Conservation (phyloP, 2,113 vertebrate species). For the Ancistrus triradiatus region DNA sequence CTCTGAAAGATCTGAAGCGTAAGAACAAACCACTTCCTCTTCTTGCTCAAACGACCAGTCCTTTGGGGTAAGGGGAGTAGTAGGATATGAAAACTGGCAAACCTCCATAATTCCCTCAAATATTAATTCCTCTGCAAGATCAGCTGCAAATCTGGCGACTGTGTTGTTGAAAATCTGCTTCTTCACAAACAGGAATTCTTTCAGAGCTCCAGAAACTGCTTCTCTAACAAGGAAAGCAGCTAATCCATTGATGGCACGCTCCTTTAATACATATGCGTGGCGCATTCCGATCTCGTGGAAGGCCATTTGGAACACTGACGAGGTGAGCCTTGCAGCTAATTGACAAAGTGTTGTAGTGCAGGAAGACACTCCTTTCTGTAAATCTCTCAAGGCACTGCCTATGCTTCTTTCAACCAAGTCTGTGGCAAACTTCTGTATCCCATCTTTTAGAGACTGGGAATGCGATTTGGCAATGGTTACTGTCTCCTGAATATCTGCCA, state of each 20-base stretch:
- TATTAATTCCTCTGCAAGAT: slow-evolving; percentile 91
- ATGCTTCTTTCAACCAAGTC: slow-evolving; percentile 94
- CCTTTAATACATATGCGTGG: slow-evolving; percentile 80
- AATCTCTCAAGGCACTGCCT: slow-evolving; percentile 87
- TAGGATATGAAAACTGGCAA: slow-evolving; percentile 91
- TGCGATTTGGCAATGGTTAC: slow-evolving; percentile 72
- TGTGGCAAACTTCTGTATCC: slow-evolving; percentile 88
- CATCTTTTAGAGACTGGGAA: slow-evolving; percentile 79
- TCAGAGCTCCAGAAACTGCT: slow-evolving; percentile 84
- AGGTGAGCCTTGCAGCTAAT: slow-evolving; percentile 85
- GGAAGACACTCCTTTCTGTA: slow-evolving; percentile 89
- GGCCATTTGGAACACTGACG: slow-evolving; percentile 93
- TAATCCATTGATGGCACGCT: slow-evolving; percentile 84
- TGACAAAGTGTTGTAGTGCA: slow-evolving; percentile 91
- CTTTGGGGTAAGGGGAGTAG: slow-evolving; percentile 71
- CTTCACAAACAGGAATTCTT: slow-evolving; percentile 84
- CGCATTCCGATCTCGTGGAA: slow-evolving; percentile 93
- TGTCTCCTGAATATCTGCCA: slow-evolving; percentile 71
- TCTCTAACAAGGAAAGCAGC: slow-evolving; percentile 87
- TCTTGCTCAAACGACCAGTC: slow-evolving; percentile 79
- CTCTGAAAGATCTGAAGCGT: slow-evolving; percentile 91
- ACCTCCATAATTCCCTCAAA: slow-evolving; percentile 99
- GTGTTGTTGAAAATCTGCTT: slow-evolving; percentile 91
- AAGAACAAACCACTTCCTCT: slow-evolving; percentile 82
- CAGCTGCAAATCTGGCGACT: slow-evolving; percentile 82